Percentiles rank a stretch among this genome's conserved stretches.
Evolutionary conservation across 2,797 vertebrate genomes (phyloP).

Genomic region (Lates japonicus): DNA sequence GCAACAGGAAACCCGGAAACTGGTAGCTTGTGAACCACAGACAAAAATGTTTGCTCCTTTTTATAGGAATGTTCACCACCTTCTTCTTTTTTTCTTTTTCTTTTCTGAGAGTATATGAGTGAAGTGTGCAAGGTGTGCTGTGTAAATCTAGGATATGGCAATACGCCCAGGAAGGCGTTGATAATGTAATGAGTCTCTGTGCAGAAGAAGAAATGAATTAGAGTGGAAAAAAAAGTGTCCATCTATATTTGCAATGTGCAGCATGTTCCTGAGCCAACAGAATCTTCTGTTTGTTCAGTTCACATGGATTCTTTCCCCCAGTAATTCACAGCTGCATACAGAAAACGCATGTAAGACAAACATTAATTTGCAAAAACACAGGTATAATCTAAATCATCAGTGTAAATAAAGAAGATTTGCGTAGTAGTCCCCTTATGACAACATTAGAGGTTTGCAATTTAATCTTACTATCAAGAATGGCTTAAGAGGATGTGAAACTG

Average conservation of each 20-base stretch:
- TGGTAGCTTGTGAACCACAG: conserved; percentile 61
- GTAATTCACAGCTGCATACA: conserved; percentile 36
- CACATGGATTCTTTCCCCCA: conserved; percentile 37
- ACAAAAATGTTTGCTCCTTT: conserved; percentile 51
- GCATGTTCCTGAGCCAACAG: conserved; percentile 39
- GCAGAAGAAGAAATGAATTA: conserved; percentile 65
- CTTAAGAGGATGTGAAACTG: conserved; percentile 35
- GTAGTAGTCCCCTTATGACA: conserved; percentile 10
- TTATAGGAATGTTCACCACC: conserved; percentile 47
- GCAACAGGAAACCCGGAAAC: conserved; percentile 83
- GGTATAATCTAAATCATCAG: conserved; percentile 21
- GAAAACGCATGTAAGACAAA: conserved; percentile 22
- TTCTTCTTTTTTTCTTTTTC: conserved; percentile 13
- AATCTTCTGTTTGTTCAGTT: conserved; percentile 45
- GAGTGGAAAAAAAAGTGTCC: conserved; percentile 46
- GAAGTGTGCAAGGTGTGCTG: conserved; percentile 63
- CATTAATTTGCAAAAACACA: conserved; percentile 31
- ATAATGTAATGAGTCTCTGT: conserved; percentile 70
- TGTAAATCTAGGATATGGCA: conserved; percentile 72
- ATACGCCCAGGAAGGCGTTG: conserved; percentile 64
- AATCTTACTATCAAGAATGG: conserved; percentile 18
- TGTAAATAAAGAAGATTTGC: conserved; percentile 38
- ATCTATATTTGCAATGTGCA: conserved; percentile 55
- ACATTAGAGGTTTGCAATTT: conserved; percentile 26
- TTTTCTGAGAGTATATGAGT: conserved; percentile 50